Evolutionary conservation across 2,797 vertebrate species (phyloP), one percentile per base, ranked within the genome.

Genomic region (Acrocephalus scirpaceus): DNA sequence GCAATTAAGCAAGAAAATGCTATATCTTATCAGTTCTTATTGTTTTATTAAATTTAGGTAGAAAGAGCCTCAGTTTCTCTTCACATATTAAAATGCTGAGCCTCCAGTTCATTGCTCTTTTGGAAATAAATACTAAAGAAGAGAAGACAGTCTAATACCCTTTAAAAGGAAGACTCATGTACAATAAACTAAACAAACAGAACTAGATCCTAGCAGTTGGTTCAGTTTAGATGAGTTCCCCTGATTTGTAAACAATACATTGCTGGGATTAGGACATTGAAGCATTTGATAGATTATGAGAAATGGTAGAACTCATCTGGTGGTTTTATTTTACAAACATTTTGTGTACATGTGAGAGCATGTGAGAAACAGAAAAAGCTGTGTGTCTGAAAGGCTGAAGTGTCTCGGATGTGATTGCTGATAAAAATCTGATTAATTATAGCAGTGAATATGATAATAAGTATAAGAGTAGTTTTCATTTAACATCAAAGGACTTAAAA

Each of bases 1-100:
- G 34, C 30, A 93, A 90, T 87, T 93, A 91, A 81, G 44, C 44
- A 92, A 82, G 73, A 94, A 76, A 73, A 85, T 79, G 45, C 40
- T 86, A 5, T 64, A 50, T 86, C 62, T 90, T 92, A 77, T 77
- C 18, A 4, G 30, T 90, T 20, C 61, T 84, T 90, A 58, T 56
- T 87, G 34, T 95, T 95, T 54, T 26, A 67, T 77, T 87, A 91
- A 80, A 85, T 69, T 72, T 57, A 84, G 12, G 50, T 48, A 66
- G 44, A 48, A 88, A 71, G 11, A 69, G 34, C n/a, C 45, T 72
- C 66, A 40, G 13, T 27, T 90, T 87, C 25, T 66, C 5, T 50
- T 61, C 62, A 73, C 26, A 32, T 62, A 64, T 29, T 34, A 47
- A 93, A 90, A 29, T 56, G 16, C 25, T 40, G 47, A 85, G 19